Evolutionary conservation across 2,888 invertebrate genomes (phyloP).

Genomic region (Agrochola litura): DNA sequence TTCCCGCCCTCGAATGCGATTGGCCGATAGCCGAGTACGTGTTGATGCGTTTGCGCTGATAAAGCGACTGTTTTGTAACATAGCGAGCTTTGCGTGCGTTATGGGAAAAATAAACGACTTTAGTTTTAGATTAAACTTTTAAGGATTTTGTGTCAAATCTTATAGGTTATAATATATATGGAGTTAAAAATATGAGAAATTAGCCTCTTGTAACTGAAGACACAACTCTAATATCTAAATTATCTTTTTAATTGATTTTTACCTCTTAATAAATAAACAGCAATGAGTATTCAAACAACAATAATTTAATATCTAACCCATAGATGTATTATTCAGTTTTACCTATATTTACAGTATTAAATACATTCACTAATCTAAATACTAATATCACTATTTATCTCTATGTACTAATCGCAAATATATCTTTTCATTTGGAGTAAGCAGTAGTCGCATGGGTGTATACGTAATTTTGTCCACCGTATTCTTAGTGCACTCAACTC

Average conservation of each 20-base stretch:
- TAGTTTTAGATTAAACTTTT: constrained; percentile 11
- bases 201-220: background rate
- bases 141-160: background rate
- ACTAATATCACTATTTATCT: constrained; percentile 16
- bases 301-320: constrained; percentile 26
- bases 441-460: constrained; percentile 65
- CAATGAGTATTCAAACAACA: background rate
- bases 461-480: constrained; percentile 66
- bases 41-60: constrained; percentile 74
- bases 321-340: background rate
- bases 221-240: background rate
- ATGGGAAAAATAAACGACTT: constrained; percentile 24
- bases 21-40: constrained; percentile 76
- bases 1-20: constrained; percentile 76
- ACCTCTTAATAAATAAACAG: background rate
- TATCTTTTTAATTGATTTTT: background rate
- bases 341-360: constrained; percentile 29
- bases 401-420: constrained; percentile 66
- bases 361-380: background rate
- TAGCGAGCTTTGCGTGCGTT: constrained; percentile 53
- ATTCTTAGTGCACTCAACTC: constrained; percentile 70
- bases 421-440: constrained; percentile 67
- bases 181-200: background rate
- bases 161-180: too few relatives aligned
- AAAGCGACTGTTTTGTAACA: constrained; percentile 70